phyloP scores from a whole-genome alignment of 2,113 vertebrate genomes.

The Chunga burmeisteri region DNA sequence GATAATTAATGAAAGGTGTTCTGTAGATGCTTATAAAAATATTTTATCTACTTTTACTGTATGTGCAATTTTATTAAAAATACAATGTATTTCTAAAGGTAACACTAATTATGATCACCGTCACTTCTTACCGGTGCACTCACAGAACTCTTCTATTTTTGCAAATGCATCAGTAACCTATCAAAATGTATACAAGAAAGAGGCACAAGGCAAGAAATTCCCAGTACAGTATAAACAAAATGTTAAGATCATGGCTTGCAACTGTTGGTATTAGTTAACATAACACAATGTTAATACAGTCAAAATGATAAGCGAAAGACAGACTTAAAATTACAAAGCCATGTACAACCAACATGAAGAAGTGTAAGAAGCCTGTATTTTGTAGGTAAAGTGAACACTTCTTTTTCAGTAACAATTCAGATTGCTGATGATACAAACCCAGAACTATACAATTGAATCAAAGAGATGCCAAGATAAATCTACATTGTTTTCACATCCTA shows the following conservation, averaged over 20 bases:
- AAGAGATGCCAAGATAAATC: background rate
- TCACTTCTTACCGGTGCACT: background rate
- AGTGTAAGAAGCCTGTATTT: background rate
- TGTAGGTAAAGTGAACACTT: background rate
- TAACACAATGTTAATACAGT: background rate
- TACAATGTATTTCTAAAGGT: background rate
- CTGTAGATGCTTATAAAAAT: background rate
- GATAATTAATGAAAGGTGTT: background rate
- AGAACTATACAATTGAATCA: background rate
- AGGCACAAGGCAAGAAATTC: background rate
- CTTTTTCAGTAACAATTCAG: background rate
- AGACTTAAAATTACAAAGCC: background rate
- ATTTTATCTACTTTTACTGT: background rate
- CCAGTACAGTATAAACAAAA: background rate
- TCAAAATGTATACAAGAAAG: background rate
- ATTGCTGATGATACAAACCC: background rate
- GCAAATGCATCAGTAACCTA: background rate
- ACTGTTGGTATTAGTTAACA: background rate
- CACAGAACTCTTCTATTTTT: background rate
- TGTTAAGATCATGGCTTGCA: background rate
- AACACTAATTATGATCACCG: background rate
- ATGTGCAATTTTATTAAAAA: background rate
- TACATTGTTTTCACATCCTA: background rate
- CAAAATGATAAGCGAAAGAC: background rate
- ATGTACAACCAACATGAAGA: background rate